These are phyloP conservation scores for Cotesia glomerata DNA, from an alignment of 1,140 invertebrate species.

Conservation along the genomic window DNA sequence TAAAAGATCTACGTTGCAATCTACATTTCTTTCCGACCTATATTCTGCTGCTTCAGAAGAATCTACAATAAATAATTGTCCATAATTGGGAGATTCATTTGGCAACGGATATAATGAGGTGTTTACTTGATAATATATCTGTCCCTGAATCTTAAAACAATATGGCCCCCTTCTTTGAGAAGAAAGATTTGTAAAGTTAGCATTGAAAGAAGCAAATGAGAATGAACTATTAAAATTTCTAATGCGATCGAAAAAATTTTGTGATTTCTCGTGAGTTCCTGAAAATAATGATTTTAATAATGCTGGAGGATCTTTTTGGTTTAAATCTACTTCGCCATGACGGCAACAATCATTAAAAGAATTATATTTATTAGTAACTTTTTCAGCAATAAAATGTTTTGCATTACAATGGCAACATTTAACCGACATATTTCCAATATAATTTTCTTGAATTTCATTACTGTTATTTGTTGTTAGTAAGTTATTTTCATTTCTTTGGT, in stretches of 20 bases:
- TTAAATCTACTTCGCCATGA: conserved; percentile 13
- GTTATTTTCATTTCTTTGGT: too few relatives aligned
- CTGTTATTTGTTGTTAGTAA: too few relatives aligned
- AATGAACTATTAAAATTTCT: conserved; percentile 11
- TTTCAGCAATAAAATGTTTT: conserved; percentile 23
- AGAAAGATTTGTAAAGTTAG: conserved; percentile 17
- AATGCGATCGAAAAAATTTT: conserved; percentile 22
- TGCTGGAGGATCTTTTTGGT: background rate
- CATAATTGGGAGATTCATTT: conserved; percentile 3
- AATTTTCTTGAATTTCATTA: background rate
- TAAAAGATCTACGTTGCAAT: background rate
- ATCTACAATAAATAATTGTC: conserved; percentile 16
- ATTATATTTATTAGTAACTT: background rate
- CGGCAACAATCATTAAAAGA: conserved; percentile 27
- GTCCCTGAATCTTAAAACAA: conserved; percentile 15
- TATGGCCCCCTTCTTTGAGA: conserved; percentile 1
- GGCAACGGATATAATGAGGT: background rate
- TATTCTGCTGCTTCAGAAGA: background rate
- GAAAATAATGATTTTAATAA: conserved; percentile 14
- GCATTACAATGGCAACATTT: conserved; percentile 5
- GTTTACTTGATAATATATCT: conserved; percentile 12
- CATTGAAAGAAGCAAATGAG: conserved; percentile 26
- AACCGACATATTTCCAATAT: conserved; percentile 4
- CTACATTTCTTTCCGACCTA: background rate
- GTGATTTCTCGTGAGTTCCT: conserved; percentile 9